Percentiles rank a stretch among this genome's conserved stretches.
Conservation (phyloP, 2,113 vertebrate genomes). For the Elachura formosa region DNA sequence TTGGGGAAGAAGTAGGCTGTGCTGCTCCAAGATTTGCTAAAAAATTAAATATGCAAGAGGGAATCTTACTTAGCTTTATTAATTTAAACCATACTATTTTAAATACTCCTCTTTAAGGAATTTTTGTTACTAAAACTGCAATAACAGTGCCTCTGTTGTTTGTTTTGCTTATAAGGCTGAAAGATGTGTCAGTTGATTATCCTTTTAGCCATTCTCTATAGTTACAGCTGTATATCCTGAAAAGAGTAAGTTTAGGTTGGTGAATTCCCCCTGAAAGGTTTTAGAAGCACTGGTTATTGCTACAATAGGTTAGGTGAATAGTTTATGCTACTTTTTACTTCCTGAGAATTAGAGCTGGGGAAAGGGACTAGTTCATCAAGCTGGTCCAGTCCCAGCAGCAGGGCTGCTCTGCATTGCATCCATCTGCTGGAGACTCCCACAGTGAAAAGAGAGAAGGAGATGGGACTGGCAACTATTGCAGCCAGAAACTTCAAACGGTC, state of each 20-base stretch:
- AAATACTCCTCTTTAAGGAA: neutral
- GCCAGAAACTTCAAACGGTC: neutral
- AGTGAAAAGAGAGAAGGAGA: neutral
- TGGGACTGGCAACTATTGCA: neutral
- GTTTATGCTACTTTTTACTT: neutral
- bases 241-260: neutral
- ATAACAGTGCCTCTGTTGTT: neutral
- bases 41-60: neutral
- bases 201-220: neutral
- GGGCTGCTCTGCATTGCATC: neutral
- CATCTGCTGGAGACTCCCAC: neutral
- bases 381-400: neutral
- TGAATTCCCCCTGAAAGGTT: neutral
- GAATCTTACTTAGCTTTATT: neutral
- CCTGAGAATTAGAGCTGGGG: neutral
- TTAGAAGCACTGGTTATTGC: neutral
- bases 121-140: neutral
- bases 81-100: neutral
- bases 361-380: conserved; percentile 4
- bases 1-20: neutral
- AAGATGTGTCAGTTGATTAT: neutral
- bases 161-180: neutral
- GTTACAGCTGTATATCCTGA: neutral
- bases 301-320: neutral
- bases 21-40: neutral